Evolutionary conservation across 2,797 vertebrate genomes (phyloP), one percentile per base, ranked within the genome.

Genomic region (Erpetoichthys calabaricus): DNA sequence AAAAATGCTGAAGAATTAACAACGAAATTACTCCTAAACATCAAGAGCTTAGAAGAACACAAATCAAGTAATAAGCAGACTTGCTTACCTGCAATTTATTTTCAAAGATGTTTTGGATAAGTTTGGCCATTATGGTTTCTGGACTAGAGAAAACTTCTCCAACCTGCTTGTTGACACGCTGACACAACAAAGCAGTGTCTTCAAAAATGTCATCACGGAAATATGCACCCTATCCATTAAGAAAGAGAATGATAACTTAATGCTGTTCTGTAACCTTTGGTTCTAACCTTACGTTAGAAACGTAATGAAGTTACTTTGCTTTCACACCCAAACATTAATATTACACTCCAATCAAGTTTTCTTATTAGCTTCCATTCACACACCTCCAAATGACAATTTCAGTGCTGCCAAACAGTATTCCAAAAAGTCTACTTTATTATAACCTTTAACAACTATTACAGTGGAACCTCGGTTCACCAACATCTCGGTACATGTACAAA

Each of bases 41-140:
- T 7, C 55, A 41, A 57, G 7, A 65, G 54, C 63, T 8, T 58
- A 56, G 10, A 51, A 42, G 42, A 43, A 25, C 7, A 10, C 41
- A 47, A 5, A 8, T 43, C 10, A 25, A 8, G 25, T 25, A 25
- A 25, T 25, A 25, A 9, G 57, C 4, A 42, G 44, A 25, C n/a
- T 25, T 60, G 69, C 61, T 78, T 84, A 98, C 96, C 96, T 98
- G 94, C 60, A 99, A 81, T 74, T 93, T 96, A 68, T 91, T 84
- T 79, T 98, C 96, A 77, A 98, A 99, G 63, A 99, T 92, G 72
- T 90, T 99, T 73, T 99, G 96, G 78, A 97, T 97, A 66, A 98
- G 93, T 81, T 98, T 98, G 70, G 96, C 90, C 85, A 99, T 88
- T 55, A 99, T 90, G 0, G 90, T 96, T 79, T 99, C 96, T 51